phyloP scores from a whole-genome alignment of 2,888 invertebrate species.

The Oxycera nigricornis region DNA sequence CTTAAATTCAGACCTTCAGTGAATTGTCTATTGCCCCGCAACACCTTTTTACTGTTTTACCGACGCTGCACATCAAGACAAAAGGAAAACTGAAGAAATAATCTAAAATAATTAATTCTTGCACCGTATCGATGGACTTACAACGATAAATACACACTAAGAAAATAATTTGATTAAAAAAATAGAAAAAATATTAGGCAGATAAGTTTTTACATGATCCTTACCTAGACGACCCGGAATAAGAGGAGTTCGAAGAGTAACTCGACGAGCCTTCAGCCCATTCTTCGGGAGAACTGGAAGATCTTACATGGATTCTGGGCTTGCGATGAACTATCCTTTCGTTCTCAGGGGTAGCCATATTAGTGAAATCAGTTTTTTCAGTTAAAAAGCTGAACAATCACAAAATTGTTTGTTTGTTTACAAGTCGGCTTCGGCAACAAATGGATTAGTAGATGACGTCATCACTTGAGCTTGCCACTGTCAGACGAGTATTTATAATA shows the following conservation, averaged over 20 bases:
- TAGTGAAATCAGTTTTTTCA: background rate
- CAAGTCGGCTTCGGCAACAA: background rate
- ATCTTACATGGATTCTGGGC: constrained; percentile 2
- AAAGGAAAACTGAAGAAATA: too few species aligned
- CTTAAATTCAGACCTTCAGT: too few species aligned
- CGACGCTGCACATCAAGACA: too few species aligned
- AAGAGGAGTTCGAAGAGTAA: constrained; percentile 41
- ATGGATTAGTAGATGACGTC: background rate
- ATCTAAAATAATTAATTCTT: too few species aligned
- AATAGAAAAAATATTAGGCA: background rate
- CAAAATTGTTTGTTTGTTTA: constrained; percentile 14
- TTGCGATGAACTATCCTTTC: constrained; percentile 32
- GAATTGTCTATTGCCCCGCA: too few species aligned
- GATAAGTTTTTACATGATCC: background rate
- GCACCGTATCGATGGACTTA: too few species aligned
- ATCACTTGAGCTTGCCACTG: background rate
- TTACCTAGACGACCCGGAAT: constrained; percentile 41
- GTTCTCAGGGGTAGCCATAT: constrained; percentile 38
- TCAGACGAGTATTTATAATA: too few species aligned
- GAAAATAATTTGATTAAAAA: too few species aligned
- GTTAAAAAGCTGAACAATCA: background rate
- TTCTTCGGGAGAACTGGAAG: constrained; percentile 43
- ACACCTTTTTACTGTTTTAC: too few species aligned
- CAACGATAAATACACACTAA: too few species aligned
- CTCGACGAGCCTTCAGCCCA: constrained; percentile 42